phyloP scores from a whole-genome alignment of 2,113 vertebrate species.

The Delphinapterus leucas region DNA sequence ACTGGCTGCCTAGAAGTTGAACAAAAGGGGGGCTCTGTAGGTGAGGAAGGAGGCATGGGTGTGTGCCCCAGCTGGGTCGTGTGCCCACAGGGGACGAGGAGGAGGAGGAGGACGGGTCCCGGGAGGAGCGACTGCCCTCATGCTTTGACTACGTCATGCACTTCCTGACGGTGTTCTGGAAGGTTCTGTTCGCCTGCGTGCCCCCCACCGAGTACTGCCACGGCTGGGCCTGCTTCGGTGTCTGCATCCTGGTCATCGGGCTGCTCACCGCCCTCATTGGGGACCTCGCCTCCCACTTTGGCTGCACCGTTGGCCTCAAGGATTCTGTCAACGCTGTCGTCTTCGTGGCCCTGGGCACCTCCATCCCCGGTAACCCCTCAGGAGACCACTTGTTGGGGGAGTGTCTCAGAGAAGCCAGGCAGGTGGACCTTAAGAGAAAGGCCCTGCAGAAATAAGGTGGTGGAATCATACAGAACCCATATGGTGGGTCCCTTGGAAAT shows the following conservation, averaged over 20 bases:
- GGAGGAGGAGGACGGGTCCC: conserved; percentile 88
- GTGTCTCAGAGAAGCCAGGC: not conserved
- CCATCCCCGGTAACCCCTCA: conserved; percentile 87
- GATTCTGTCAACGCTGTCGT: conserved; percentile 94
- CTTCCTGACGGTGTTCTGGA: conserved; percentile 96
- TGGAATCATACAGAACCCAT: not conserved
- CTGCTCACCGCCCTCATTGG: conserved; percentile 93
- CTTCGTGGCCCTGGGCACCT: conserved; percentile 94
- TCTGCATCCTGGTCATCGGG: conserved; percentile 91
- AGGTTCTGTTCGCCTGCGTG: conserved; percentile 94
- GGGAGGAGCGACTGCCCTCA: conserved; percentile 89
- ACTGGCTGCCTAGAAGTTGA: not conserved
- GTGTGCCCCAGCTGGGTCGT: conserved; percentile 63
- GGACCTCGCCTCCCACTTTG: conserved; percentile 93
- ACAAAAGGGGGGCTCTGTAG: not conserved
- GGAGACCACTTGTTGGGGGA: not conserved
- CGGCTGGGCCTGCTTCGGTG: conserved; percentile 93
- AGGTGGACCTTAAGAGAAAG: not conserved
- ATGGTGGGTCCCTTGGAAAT: not conserved
- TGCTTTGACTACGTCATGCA: conserved; percentile 96
- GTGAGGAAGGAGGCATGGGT: not conserved
- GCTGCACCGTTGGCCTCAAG: conserved; percentile 93
- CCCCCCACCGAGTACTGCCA: conserved; percentile 95
- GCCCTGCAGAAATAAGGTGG: not conserved
- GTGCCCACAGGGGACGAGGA: conserved; percentile 88